phyloP scores from a whole-genome alignment of 2,113 vertebrate genomes.

The Thalassarche chlororhynchos region DNA sequence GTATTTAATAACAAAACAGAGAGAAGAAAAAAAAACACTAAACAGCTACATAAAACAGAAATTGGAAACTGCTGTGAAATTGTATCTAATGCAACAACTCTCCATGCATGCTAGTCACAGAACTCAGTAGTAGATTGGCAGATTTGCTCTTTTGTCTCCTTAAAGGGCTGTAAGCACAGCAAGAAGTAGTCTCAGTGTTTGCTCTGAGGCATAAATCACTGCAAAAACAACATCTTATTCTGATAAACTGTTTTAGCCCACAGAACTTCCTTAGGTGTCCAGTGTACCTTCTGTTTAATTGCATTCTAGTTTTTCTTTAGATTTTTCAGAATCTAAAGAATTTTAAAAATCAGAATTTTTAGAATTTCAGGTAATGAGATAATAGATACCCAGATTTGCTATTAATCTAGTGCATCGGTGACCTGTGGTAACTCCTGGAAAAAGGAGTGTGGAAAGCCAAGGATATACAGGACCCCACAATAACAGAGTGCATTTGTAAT shows the following conservation, averaged over 20 bases:
- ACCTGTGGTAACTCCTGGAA: background rate
- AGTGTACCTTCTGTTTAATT: background rate
- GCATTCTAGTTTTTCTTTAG: background rate
- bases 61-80: conserved; percentile 28
- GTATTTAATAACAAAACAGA: background rate
- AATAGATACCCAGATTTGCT: background rate
- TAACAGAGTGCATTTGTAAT: background rate
- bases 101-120: background rate
- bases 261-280: background rate
- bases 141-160: conserved; percentile 1
- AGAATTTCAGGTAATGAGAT: background rate
- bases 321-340: background rate
- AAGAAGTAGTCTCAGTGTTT: background rate
- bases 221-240: background rate
- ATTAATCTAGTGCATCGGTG: background rate
- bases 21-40: background rate
- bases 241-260: background rate
- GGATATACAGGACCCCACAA: background rate
- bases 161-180: background rate
- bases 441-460: background rate
- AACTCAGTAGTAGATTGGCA: background rate
- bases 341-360: too few relatives aligned
- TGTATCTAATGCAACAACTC: background rate
- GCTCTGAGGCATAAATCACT: background rate
- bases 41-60: background rate